phyloP scores from a whole-genome alignment of 1,140 invertebrate species.

The Calliopsis andreniformis region DNA sequence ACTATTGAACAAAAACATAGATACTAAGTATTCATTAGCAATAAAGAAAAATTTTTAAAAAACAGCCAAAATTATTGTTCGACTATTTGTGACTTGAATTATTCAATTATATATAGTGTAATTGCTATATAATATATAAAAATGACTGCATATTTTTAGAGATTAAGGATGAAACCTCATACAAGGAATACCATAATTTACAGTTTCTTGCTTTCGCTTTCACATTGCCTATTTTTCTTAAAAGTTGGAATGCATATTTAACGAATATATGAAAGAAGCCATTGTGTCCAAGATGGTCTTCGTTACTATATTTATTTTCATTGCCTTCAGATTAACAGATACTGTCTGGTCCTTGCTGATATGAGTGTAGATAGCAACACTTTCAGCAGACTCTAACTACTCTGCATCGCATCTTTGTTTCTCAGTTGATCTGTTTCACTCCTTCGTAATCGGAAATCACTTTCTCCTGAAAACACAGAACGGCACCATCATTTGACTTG shows the following conservation, averaged over 20 bases:
- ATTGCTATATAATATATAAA: no score
- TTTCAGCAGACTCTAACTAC: constrained; percentile 53
- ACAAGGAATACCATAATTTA: neutral
- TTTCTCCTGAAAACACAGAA: constrained; percentile 66
- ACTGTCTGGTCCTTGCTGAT: constrained; percentile 72
- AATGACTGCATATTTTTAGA: neutral
- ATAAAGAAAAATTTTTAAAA: no score
- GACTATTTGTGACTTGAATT: no score
- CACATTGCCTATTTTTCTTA: neutral
- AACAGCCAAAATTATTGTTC: neutral
- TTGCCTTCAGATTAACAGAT: constrained; percentile 59
- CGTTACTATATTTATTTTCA: constrained; percentile 34
- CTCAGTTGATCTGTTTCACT: constrained; percentile 58
- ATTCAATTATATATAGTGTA: no score
- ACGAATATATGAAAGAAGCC: neutral
- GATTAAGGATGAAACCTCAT: no score
- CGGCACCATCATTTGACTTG: constrained; percentile 70
- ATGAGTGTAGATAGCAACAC: constrained; percentile 56
- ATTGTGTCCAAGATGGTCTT: constrained; percentile 41
- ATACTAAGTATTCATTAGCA: no score
- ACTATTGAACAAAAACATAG: no score
- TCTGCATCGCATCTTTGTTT: constrained; percentile 58
- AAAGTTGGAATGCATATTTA: neutral
- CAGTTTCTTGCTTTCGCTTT: neutral
- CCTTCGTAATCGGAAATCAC: constrained; percentile 55